These are phyloP conservation scores for Drosophila hawaiiensis DNA, from an alignment of 2,888 invertebrate species.

Conservation along the genomic window DNA sequence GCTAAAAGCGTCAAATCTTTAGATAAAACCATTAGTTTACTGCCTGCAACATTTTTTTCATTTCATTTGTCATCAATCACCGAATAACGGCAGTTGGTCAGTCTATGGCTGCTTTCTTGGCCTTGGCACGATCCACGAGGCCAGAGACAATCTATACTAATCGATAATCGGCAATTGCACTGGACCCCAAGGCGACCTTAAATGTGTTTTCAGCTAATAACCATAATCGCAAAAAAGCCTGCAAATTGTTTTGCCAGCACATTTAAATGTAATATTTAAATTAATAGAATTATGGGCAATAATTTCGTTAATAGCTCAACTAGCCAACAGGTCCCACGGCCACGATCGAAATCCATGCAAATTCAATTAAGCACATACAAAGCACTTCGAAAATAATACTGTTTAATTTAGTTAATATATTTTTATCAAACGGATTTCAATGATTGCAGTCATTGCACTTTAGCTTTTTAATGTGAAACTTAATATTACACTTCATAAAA, in stretches of 20 bases:
- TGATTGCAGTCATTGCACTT: neutral
- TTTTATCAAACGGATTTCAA: constrained; percentile 1
- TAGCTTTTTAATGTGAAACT: neutral
- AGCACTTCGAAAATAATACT: constrained; percentile 19
- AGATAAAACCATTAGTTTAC: constrained; percentile 29
- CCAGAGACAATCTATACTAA: constrained; percentile 29
- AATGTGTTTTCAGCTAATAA: constrained; percentile 22
- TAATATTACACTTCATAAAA: neutral
- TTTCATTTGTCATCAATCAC: constrained; percentile 52
- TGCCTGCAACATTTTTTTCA: constrained; percentile 22
- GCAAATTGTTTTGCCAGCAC: constrained; percentile 37
- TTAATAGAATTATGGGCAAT: constrained; percentile 66
- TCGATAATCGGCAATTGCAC: constrained; percentile 20
- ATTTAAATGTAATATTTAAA: constrained; percentile 66
- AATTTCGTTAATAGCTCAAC: constrained; percentile 51
- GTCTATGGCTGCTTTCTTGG: constrained; percentile 37
- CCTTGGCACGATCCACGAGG: constrained; percentile 43
- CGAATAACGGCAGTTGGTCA: constrained; percentile 22
- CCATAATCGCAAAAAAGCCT: constrained; percentile 41
- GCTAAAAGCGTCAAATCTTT: constrained; percentile 22
- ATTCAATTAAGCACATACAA: constrained; percentile 1
- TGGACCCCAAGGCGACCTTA: constrained; percentile 22
- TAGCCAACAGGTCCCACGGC: constrained; percentile 17
- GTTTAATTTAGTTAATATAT: constrained; percentile 18
- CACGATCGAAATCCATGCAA: constrained; percentile 6